Evolutionary conservation across 1,140 invertebrate genomes (phyloP).

Genomic region (Tetragonula clypearis): DNA sequence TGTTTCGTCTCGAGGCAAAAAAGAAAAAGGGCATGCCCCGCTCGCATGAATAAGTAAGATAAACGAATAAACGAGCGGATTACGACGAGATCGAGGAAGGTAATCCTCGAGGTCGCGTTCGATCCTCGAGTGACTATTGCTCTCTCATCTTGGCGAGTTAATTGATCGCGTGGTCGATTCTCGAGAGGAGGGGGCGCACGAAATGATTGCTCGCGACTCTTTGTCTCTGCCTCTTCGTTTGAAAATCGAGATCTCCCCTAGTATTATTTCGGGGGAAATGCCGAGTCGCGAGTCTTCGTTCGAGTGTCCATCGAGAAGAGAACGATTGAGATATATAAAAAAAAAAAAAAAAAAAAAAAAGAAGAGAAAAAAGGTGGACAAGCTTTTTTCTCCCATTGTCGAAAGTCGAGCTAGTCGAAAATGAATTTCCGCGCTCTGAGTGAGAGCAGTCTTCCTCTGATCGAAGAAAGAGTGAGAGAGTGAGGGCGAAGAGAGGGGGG

Average conservation of each 20-base stretch:
- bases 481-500: too few species aligned
- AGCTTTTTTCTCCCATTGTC: too few species aligned
- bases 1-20: background rate
- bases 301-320: too few species aligned
- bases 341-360: too few species aligned
- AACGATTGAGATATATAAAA: too few species aligned
- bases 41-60: slow-evolving; percentile 6
- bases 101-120: background rate
- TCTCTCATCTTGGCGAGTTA: slow-evolving; percentile 24
- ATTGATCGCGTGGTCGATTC: slow-evolving; percentile 35
- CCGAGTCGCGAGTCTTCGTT: too few species aligned
- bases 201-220: background rate
- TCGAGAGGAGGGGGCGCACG: background rate
- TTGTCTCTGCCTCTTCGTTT: background rate
- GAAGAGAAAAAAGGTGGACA: too few species aligned
- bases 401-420: background rate
- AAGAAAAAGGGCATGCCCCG: background rate
- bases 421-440: slow-evolving; percentile 1
- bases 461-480: background rate
- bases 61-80: slow-evolving; percentile 22
- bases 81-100: background rate
- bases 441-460: too few species aligned
- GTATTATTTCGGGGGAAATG: too few species aligned
- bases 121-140: slow-evolving; percentile 24
- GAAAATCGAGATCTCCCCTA: background rate